These are phyloP conservation scores for Thinocorus orbignyianus DNA, from an alignment of 2,113 vertebrate genomes.

Conservation along the genomic window DNA sequence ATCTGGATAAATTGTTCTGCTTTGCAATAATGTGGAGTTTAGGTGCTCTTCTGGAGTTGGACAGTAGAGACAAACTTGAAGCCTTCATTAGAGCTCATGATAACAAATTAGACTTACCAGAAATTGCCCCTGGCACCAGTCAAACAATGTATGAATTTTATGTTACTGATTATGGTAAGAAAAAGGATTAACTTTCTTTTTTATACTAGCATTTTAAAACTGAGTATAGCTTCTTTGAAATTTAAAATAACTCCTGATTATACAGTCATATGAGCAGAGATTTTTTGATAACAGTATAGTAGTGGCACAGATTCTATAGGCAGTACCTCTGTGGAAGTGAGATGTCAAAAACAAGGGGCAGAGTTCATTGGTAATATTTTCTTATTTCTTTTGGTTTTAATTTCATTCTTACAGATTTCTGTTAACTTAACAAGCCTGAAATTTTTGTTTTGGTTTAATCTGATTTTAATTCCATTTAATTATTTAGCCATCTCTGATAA, in stretches of 20 bases:
- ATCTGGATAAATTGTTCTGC: constrained; percentile 75
- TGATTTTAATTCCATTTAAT: not conserved
- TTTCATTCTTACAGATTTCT: not conserved
- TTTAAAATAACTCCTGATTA: not conserved
- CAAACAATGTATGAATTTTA: constrained; percentile 79
- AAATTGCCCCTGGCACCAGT: constrained; percentile 29
- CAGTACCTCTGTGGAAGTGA: not conserved
- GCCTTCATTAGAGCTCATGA: constrained; percentile 66
- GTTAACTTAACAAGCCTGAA: not conserved
- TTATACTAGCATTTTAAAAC: not conserved
- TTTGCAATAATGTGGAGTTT: constrained; percentile 82
- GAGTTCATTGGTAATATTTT: not conserved
- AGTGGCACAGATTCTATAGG: not conserved
- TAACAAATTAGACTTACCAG: constrained; percentile 72
- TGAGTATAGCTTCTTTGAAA: not conserved
- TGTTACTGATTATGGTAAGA: constrained; percentile 74
- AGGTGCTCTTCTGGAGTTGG: constrained; percentile 77
- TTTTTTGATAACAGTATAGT: not conserved
- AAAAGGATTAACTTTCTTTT: not conserved
- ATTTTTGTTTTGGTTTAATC: not conserved
- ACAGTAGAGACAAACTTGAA: constrained; percentile 77
- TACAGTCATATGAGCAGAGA: not conserved
- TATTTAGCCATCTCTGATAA: not conserved
- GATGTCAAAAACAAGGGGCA: not conserved
- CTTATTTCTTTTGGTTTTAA: not conserved